A percentile compares a stretch with the other conserved stretches of the same genome.
Evolutionary conservation across 2,888 invertebrate genomes (phyloP).

Genomic region (Drosophila nr. medialis): DNA sequence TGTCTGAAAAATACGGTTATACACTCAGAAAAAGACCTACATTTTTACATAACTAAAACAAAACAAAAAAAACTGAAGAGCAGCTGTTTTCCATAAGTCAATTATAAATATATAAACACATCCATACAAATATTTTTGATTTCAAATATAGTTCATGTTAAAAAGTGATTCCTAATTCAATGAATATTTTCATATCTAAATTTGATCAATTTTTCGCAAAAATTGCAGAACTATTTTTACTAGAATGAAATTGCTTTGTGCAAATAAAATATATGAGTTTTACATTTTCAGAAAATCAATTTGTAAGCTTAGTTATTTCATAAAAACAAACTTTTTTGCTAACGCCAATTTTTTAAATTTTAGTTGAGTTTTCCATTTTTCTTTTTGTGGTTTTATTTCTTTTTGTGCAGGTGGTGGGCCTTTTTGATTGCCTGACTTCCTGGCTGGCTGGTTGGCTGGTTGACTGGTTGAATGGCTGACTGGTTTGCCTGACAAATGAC

Average conservation of each 20-base stretch:
- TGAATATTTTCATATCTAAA: background rate
- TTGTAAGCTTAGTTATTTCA: background rate
- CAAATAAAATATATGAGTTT: background rate
- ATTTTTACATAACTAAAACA: background rate
- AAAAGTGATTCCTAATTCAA: background rate
- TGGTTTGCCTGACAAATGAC: slow-evolving; percentile 61
- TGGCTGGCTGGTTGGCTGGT: background rate
- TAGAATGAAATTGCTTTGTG: background rate
- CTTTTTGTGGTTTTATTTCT: background rate
- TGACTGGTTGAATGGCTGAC: slow-evolving; percentile 1
- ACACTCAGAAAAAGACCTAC: background rate
- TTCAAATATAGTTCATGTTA: background rate
- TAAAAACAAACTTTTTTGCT: background rate
- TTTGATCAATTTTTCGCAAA: background rate
- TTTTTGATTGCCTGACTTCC: slow-evolving; percentile 43
- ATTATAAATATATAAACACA: too few relatives aligned
- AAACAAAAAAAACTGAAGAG: background rate
- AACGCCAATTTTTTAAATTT: background rate
- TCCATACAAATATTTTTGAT: background rate
- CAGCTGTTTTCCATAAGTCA: background rate
- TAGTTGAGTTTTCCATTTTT: background rate
- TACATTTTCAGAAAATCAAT: background rate
- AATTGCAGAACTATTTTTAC: background rate
- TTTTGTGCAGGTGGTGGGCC: slow-evolving; percentile 28
- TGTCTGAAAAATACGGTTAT: background rate